A percentile compares a stretch with the other conserved stretches of the same genome.
Conservation (phyloP, 30 jellyfish, hydroid and myxozoan genomes). For the Aurelia sp. region DNA sequence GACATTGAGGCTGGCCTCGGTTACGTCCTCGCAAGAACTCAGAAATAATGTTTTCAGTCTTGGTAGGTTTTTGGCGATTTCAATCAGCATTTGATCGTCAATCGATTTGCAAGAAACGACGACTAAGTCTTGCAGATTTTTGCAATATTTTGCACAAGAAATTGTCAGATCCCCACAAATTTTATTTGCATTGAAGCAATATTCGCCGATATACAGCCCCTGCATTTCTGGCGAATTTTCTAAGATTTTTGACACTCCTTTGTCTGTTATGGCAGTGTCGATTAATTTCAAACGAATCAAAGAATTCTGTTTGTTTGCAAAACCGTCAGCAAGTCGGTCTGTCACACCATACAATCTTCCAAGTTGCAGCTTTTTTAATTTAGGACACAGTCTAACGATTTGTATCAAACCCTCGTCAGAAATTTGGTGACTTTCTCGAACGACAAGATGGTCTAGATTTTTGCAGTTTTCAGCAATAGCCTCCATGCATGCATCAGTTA, state of each 20-base stretch:
- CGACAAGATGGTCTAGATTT: conserved; percentile 35
- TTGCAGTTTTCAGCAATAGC: conserved; percentile 49
- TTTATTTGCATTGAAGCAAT: conserved; percentile 31
- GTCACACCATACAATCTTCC: conserved; percentile 64
- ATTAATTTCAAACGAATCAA: conserved; percentile 12
- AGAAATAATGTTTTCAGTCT: conserved; percentile 20
- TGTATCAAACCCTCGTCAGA: conserved; percentile 31
- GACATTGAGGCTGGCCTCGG: conserved; percentile 28
- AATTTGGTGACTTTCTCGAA: conserved; percentile 41
- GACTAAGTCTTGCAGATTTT: conserved; percentile 18
- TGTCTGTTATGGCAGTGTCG: conserved; percentile 35
- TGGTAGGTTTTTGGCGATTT: conserved; percentile 41
- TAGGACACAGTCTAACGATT: conserved; percentile 29
- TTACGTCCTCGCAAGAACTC: conserved; percentile 41
- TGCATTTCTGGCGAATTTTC: conserved; percentile 20
- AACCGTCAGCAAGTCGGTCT: conserved; percentile 26
- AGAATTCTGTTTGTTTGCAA: background rate
- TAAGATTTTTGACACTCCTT: conserved; percentile 10
- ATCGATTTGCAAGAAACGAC: conserved; percentile 25
- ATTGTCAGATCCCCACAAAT: conserved; percentile 20
- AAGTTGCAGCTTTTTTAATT: conserved; percentile 21
- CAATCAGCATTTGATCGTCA: conserved; percentile 23
- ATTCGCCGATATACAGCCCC: conserved; percentile 37
- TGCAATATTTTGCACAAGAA: conserved; percentile 36
- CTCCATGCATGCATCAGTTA: conserved; percentile 32